Conservation (phyloP, 2,797 vertebrate species). For the Oceanodroma leucorhoa region DNA sequence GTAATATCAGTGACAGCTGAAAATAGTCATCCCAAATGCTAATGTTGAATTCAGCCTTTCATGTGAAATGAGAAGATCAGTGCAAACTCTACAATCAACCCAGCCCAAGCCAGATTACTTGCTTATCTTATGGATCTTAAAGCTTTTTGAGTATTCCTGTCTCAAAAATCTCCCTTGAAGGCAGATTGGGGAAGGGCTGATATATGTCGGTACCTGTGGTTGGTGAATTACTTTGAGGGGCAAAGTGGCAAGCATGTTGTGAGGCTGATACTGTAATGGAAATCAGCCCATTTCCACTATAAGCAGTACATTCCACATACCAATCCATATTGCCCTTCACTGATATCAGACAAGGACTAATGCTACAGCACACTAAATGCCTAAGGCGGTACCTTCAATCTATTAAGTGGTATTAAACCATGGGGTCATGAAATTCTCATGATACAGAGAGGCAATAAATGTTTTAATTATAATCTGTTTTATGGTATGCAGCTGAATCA, state of each 20-base stretch:
- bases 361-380: background rate
- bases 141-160: background rate
- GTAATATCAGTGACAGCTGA: background rate
- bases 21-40: background rate
- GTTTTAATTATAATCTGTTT: background rate
- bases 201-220: background rate
- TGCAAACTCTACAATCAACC: background rate
- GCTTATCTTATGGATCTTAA: background rate
- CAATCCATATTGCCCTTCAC: background rate
- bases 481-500: background rate
- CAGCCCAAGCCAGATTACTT: background rate
- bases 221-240: background rate
- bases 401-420: background rate
- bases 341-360: background rate
- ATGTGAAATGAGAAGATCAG: background rate
- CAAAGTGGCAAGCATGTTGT: background rate
- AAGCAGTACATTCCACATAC: rapidly evolving
- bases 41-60: background rate
- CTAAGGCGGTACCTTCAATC: background rate
- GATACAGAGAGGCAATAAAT: background rate
- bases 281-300: background rate
- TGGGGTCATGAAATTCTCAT: background rate
- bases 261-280: background rate
- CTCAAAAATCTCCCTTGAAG: background rate
- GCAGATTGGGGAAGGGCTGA: background rate